These are phyloP conservation scores for Pristionchus exspectatus DNA, from an alignment of 2,888 invertebrate species.

Conservation along the genomic window DNA sequence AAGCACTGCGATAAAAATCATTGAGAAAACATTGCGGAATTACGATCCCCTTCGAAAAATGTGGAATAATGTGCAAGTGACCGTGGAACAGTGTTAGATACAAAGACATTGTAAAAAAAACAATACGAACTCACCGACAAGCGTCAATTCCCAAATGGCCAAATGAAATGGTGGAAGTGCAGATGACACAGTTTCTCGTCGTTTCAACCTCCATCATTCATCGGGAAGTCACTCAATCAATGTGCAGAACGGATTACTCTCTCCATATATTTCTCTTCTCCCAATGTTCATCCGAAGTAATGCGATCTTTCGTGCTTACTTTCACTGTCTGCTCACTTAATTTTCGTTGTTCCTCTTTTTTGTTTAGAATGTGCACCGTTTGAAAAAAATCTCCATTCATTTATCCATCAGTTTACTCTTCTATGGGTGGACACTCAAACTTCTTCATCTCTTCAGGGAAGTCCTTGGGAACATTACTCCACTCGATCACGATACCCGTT, in stretches of 20 bases:
- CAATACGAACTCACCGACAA: not conserved
- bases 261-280: not conserved
- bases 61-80: not conserved
- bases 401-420: not conserved
- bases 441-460: slow-evolving; percentile 43
- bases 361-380: not conserved
- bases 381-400: not conserved
- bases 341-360: not conserved
- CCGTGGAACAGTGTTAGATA: not conserved
- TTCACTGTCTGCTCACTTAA: not conserved
- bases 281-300: not conserved
- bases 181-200: not conserved
- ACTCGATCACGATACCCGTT: not conserved
- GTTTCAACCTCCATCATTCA: not conserved
- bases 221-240: not conserved
- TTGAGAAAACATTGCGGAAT: too few species aligned
- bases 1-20: not conserved
- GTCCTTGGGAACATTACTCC: not conserved
- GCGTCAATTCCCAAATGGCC: slow-evolving; percentile 21
- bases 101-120: not conserved
- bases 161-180: not conserved
- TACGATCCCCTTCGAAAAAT: too few species aligned
- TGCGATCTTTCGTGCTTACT: not conserved
- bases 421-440: slow-evolving; percentile 24
- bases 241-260: not conserved